phyloP scores from a whole-genome alignment of 30 jellyfish, hydroid and myxozoan genomes.

The Sanderia malayensis region DNA sequence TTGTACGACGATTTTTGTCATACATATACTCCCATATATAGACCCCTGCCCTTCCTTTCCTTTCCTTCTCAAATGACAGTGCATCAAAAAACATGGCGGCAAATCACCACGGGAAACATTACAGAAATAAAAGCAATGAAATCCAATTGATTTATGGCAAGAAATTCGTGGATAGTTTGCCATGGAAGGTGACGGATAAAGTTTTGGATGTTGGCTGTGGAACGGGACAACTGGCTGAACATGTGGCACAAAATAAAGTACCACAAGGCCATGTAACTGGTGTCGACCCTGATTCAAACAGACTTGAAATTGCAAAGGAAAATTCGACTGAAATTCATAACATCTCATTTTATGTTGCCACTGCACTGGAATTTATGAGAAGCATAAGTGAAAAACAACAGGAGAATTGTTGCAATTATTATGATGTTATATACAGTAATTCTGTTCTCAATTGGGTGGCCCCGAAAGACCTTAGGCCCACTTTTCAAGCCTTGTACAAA shows the following conservation, averaged over 20 bases:
- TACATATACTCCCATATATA: too few relatives aligned
- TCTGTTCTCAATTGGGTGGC: neutral
- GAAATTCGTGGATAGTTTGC: neutral
- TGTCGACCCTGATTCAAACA: neutral
- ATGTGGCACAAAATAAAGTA: neutral
- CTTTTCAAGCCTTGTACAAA: neutral
- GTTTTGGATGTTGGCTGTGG: neutral
- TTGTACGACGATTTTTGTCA: too few relatives aligned
- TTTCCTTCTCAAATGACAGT: too few relatives aligned
- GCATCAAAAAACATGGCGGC: too few relatives aligned
- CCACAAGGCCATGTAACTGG: neutral
- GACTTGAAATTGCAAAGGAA: neutral
- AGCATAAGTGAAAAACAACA: too few relatives aligned
- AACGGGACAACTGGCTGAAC: neutral
- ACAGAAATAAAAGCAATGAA: too few relatives aligned
- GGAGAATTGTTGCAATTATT: neutral
- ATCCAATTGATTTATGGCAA: neutral
- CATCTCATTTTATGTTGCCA: neutral
- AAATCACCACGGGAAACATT: too few relatives aligned
- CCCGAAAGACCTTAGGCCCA: neutral
- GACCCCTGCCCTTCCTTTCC: too few relatives aligned
- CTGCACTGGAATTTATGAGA: neutral
- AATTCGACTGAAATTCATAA: neutral
- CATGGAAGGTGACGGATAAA: neutral
- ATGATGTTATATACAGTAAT: neutral